These are phyloP conservation scores for Molossus molossus DNA, from an alignment of 2,797 vertebrate genomes.

Conservation along the genomic window DNA sequence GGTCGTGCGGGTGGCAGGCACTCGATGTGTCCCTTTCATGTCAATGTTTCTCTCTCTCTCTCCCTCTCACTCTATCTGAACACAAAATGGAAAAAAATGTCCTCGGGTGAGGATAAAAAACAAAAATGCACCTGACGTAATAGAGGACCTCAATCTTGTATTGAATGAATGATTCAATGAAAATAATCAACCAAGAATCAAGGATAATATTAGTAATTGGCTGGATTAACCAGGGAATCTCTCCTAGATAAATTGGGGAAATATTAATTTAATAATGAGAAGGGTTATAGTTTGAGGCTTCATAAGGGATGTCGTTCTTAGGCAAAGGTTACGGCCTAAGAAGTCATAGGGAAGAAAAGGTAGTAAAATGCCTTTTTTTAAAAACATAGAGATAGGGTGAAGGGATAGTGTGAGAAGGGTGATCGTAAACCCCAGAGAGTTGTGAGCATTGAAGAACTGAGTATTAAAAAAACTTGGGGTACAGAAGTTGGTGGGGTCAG, in stretches of 20 bases:
- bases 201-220: slow-evolving; percentile 14
- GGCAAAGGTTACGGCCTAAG: background rate
- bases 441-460: background rate
- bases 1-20: too few relatives aligned
- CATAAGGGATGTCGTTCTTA: background rate
- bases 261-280: slow-evolving; percentile 12
- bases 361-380: background rate
- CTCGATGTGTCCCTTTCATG: too few relatives aligned
- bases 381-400: background rate
- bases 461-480: background rate
- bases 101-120: too few relatives aligned
- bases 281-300: background rate
- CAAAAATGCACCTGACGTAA: background rate
- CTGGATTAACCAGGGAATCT: background rate
- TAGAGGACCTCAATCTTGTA: background rate
- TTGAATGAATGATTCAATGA: background rate
- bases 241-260: background rate
- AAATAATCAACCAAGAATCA: background rate
- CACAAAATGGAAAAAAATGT: too few relatives aligned
- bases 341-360: slow-evolving; percentile 26
- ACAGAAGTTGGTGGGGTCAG: background rate
- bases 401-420: background rate
- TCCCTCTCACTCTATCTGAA: too few relatives aligned
- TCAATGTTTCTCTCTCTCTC: too few relatives aligned
- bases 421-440: background rate